phyloP scores from a whole-genome alignment of 2,113 vertebrate species.

The Mormyrus lacerda region DNA sequence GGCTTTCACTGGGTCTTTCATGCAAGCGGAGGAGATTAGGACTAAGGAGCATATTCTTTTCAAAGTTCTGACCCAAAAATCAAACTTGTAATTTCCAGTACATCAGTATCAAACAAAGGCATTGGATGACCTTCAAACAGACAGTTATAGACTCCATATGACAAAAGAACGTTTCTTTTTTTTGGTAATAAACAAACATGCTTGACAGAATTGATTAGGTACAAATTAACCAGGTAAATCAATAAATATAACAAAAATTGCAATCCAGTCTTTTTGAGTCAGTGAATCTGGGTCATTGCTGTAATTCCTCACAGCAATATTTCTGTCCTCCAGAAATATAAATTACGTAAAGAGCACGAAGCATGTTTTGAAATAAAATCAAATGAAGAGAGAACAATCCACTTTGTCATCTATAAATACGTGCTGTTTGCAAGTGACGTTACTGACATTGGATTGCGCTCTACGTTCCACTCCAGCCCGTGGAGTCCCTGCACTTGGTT shows the following conservation, averaged over 20 bases:
- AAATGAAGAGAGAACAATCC: background rate
- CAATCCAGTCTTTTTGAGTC: background rate
- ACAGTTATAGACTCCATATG: constrained; percentile 21
- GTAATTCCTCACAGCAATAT: constrained; percentile 11
- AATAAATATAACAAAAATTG: background rate
- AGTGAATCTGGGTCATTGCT: constrained; percentile 24
- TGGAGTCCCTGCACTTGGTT: background rate
- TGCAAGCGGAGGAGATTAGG: constrained; percentile 64
- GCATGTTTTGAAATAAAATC: constrained; percentile 6
- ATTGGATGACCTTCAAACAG: constrained; percentile 33
- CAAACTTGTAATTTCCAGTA: constrained; percentile 43
- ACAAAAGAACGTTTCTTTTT: constrained; percentile 31
- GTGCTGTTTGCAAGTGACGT: background rate
- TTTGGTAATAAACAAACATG: background rate
- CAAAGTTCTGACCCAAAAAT: constrained; percentile 41
- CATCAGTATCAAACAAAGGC: constrained; percentile 39
- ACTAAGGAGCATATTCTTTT: constrained; percentile 46
- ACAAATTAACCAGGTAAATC: constrained; percentile 16
- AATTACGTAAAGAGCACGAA: background rate
- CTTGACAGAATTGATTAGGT: constrained; percentile 6
- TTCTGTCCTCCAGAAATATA: background rate
- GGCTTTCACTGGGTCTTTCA: constrained; percentile 56
- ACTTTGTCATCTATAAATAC: background rate
- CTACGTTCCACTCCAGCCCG: background rate
- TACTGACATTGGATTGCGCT: background rate